A percentile compares a stretch with the other conserved stretches of the same genome.
These are phyloP conservation scores for Melanotaenia trifasciata DNA, from an alignment of 2,797 vertebrate genomes.

Conservation along the genomic window DNA sequence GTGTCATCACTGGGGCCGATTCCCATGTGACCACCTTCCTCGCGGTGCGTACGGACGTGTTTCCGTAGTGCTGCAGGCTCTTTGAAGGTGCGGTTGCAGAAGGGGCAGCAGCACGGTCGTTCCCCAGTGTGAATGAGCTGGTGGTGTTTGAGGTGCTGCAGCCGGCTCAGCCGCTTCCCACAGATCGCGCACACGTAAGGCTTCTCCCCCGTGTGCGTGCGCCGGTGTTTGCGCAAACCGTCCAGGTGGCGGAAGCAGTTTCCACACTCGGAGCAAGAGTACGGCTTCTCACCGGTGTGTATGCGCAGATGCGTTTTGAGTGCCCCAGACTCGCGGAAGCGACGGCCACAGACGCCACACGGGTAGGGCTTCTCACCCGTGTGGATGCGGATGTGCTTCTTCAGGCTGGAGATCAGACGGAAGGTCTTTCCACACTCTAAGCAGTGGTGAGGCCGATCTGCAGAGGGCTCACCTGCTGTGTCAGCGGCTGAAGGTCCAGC, in stretches of 20 bases:
- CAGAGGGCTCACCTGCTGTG: slow-evolving; percentile 62
- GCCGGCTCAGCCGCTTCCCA: slow-evolving; percentile 85
- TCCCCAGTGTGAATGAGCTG: slow-evolving; percentile 89
- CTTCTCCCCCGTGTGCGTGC: slow-evolving; percentile 87
- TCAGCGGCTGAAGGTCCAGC: slow-evolving; percentile 70
- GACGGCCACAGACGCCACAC: slow-evolving; percentile 83
- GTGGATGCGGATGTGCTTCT: slow-evolving; percentile 89
- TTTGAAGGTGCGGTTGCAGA: slow-evolving; percentile 86
- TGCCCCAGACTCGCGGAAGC: slow-evolving; percentile 86
- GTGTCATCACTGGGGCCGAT: slow-evolving; percentile 62
- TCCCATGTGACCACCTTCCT: slow-evolving; percentile 78
- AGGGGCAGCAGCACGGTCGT: slow-evolving; percentile 84
- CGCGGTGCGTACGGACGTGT: slow-evolving; percentile 84
- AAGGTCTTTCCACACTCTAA: slow-evolving; percentile 87
- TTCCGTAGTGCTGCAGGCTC: slow-evolving; percentile 84
- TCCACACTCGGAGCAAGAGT: slow-evolving; percentile 90
- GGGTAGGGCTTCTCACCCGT: slow-evolving; percentile 87
- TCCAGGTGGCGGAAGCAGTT: slow-evolving; percentile 86
- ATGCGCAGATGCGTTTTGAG: slow-evolving; percentile 87
- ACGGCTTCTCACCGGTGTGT: slow-evolving; percentile 98
- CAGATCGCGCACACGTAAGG: slow-evolving; percentile 85
- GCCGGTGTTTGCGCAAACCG: slow-evolving; percentile 85
- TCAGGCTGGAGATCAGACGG: slow-evolving; percentile 86
- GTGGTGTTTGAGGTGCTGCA: slow-evolving; percentile 88
- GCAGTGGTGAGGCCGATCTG: slow-evolving; percentile 85